phyloP scores from a whole-genome alignment of 2,113 vertebrate genomes.

The Platichthys stellatus region DNA sequence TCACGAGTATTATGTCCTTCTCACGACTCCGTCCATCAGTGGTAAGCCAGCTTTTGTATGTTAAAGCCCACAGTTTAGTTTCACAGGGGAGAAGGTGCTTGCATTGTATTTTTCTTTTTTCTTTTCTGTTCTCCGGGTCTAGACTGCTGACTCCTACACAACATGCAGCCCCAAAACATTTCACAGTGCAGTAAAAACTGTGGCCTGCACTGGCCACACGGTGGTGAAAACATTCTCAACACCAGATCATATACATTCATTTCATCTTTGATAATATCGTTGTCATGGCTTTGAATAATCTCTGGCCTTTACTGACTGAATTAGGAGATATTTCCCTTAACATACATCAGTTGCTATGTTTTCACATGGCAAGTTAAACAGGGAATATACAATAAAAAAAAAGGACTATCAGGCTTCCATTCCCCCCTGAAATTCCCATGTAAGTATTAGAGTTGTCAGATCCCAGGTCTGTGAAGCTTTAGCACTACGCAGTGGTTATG shows the following conservation, averaged over 20 bases:
- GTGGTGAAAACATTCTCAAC: constrained; percentile 3
- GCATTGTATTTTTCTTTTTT: constrained; percentile 73
- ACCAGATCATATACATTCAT: background rate
- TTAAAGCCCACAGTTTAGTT: constrained; percentile 72
- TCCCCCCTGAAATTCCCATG: constrained; percentile 7
- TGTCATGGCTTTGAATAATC: background rate
- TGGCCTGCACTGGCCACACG: background rate
- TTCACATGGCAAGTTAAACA: background rate
- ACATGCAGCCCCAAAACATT: constrained; percentile 48
- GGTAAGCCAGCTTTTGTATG: constrained; percentile 76
- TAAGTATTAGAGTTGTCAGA: constrained; percentile 1
- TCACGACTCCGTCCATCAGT: constrained; percentile 41
- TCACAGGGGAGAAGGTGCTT: constrained; percentile 75
- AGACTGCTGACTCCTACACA: constrained; percentile 79
- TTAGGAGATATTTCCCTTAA: background rate
- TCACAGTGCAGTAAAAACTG: constrained; percentile 27
- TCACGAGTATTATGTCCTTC: constrained; percentile 61
- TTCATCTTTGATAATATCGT: too few relatives aligned
- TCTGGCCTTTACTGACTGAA: background rate
- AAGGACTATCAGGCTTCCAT: background rate
- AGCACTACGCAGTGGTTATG: constrained; percentile 18
- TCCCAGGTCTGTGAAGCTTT: background rate
- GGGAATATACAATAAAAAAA: background rate
- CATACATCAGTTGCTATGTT: background rate
- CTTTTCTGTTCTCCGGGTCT: constrained; percentile 33